phyloP scores from a whole-genome alignment of 2,888 invertebrate species.

The Cephus runcator region DNA sequence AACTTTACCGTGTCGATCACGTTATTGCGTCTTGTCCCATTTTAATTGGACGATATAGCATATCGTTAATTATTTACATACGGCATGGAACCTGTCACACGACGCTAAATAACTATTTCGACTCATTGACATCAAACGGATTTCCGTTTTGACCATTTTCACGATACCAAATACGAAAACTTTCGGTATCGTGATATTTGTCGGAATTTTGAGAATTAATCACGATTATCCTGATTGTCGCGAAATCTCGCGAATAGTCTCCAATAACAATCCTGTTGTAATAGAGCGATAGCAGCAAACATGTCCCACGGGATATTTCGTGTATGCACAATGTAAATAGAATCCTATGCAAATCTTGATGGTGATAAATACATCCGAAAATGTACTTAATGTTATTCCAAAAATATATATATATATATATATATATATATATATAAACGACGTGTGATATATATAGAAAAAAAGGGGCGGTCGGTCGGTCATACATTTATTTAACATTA shows the following conservation, averaged over 20 bases:
- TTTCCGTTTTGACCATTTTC: not conserved
- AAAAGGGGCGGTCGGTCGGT: not conserved
- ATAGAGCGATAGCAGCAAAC: conserved; percentile 35
- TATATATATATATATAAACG: not conserved
- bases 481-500: not conserved
- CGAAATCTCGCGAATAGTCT: not conserved
- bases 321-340: conserved; percentile 58
- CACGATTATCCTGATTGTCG: not conserved
- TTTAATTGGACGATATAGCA: not conserved
- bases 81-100: not conserved
- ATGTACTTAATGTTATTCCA: not conserved
- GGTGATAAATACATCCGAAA: conserved; percentile 11
- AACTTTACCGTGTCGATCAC: not conserved
- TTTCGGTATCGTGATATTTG: not conserved
- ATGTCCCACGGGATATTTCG: conserved; percentile 34
- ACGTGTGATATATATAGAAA: not conserved
- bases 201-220: not conserved
- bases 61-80: not conserved
- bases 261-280: conserved; percentile 22
- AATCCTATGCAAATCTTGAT: conserved; percentile 30
- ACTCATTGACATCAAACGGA: not conserved
- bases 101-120: not conserved
- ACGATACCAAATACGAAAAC: not conserved
- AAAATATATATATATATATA: not conserved
- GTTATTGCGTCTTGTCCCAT: not conserved